phyloP scores from a whole-genome alignment of 2,888 invertebrate genomes.

The Aspidiotus destructor region DNA sequence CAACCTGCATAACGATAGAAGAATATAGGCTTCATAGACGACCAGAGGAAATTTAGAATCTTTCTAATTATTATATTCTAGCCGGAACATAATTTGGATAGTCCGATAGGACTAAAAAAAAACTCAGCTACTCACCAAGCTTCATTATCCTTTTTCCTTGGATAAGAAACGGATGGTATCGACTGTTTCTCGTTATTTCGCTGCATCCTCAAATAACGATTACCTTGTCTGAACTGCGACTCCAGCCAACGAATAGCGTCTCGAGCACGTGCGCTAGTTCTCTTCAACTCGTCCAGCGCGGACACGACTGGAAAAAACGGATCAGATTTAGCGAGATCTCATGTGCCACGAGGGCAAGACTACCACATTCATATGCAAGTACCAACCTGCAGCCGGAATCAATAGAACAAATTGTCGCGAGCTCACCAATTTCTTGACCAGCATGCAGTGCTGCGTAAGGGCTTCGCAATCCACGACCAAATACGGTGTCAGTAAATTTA shows the following conservation, averaged over 20 bases:
- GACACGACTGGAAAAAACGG: slow-evolving; percentile 55
- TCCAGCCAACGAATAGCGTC: slow-evolving; percentile 92
- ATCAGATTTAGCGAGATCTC: neutral
- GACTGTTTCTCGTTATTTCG: slow-evolving; percentile 69
- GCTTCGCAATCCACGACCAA: slow-evolving; percentile 79
- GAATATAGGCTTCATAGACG: too few species aligned
- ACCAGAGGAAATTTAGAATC: too few species aligned
- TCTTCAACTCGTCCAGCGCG: slow-evolving; percentile 78
- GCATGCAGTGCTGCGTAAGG: slow-evolving; percentile 62
- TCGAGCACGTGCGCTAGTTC: slow-evolving; percentile 69
- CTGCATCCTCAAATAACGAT: slow-evolving; percentile 77
- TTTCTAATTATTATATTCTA: too few species aligned
- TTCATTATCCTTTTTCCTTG: slow-evolving; percentile 65
- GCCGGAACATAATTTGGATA: too few species aligned
- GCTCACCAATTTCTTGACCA: slow-evolving; percentile 71
- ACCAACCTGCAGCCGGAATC: slow-evolving; percentile 75
- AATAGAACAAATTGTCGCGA: slow-evolving; percentile 76
- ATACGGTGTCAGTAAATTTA: slow-evolving; percentile 53
- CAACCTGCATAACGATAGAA: slow-evolving; percentile 43
- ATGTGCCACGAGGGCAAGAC: neutral
- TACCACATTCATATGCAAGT: neutral
- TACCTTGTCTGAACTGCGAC: slow-evolving; percentile 73
- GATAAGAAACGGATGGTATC: slow-evolving; percentile 61
- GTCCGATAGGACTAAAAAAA: too few species aligned
- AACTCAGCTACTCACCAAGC: slow-evolving; percentile 46